Evolutionary conservation across 2,797 vertebrate genomes (phyloP), one percentile per base, ranked within the genome.

Genomic region (Anguilla obscura): DNA sequence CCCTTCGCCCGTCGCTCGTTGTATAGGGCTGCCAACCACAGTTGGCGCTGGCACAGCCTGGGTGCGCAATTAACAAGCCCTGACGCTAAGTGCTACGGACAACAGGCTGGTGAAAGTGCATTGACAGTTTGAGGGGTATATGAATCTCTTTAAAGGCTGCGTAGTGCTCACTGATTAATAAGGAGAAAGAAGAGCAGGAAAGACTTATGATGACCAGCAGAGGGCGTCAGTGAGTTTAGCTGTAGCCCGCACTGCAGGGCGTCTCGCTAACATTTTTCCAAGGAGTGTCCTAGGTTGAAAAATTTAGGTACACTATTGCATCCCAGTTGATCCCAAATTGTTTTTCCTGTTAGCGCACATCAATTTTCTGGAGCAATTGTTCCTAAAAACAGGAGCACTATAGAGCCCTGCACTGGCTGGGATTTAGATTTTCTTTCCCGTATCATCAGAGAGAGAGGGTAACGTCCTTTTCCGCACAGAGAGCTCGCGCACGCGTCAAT

Each of bases 181-280:
- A 40, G 12, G 74, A 18, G 74, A 79, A 79, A 79, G 8, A 45
- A 40, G 12, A 33, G 16, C 12, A 79, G 3, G 33, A 2, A 79
- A 16, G 2, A 3, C 14, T 40, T 33, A 9, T n/a, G 12, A 66
- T 45, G 33, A 33, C 86, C 82, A 88, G 82, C 63, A 88, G 87
- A 88, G 83, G 87, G 83, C 12, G 63, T 40, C 66, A 76, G 40
- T 66, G 36, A 85, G 87, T 85, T 66, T 58, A 58, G 63, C 40
- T 30, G 80, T 56, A 69, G 79, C 66, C 45, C 33, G 16, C 71
- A 36, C 71, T 36, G 71, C 58, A 60, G 12, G 58, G 58, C 18
- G 1, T 14, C 3, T 1, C 16, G 18, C 58, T 18, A 60, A 21
- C 12, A n/a, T 66, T 66, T 66, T 66, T 9, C 24, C 63, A 2